Evolutionary conservation across 2,797 vertebrate genomes (phyloP), one percentile per base, ranked within the genome.

Genomic region (Karalla daura): DNA sequence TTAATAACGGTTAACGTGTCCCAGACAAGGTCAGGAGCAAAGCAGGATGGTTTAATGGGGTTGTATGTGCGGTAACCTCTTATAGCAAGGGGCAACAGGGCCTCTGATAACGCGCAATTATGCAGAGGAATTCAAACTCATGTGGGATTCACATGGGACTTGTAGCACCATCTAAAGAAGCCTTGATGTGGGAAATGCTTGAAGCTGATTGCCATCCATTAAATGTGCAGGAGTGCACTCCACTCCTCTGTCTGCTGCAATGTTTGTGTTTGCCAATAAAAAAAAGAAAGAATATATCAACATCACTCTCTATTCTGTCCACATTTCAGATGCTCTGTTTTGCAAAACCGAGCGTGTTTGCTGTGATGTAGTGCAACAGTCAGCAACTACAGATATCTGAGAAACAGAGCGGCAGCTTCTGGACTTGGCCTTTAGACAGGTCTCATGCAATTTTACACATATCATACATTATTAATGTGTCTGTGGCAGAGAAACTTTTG

Each of bases 381-480:
- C 71, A 73, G 72, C 72, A 61, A 46, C 64, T 54, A 33, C 41
- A 63, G 45, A 64, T 58, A 35, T 70, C 63, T 69, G 60, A 78
- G 60, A 45, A 71, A 67, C 62, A 82, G 56, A 24, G 28, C 61
- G 53, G 45, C 56, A 47, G 58, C 47, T 67, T 25, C 39, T 53
- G 54, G 49, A 78, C 55, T 69, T 52, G 1, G 33, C 52, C 20
- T 51, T 69, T 60, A 27, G 70, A 77, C 72, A 82, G 73, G 63
- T 78, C 73, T 64, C 50, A 53, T 58, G 32, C 54, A 63, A 37
- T 70, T 69, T 74, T 67, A 70, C 68, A 72, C 54, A 78, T 68
- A 63, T 65, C 55, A 75, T 86, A 44, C 24, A 81, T 81, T 71
- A 77, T 78, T 80, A 39, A 82, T 80, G 35, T 32, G 15, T 59